These are phyloP conservation scores for Aselliscus stoliczkanus DNA, from an alignment of 2,797 vertebrate genomes.

Conservation along the genomic window DNA sequence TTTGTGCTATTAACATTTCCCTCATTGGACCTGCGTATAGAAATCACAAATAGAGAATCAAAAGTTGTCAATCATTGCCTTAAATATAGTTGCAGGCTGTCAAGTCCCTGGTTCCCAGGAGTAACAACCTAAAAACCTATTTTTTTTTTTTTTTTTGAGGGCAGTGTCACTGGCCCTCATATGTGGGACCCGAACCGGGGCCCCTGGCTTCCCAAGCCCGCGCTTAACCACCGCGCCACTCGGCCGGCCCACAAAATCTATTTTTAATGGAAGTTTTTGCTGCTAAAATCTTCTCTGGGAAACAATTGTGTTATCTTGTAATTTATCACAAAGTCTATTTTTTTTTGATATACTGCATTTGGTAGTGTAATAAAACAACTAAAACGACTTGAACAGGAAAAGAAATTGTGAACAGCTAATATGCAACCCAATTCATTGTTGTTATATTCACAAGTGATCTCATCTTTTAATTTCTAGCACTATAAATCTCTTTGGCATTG, in stretches of 20 bases:
- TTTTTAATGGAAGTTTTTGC: slow-evolving; percentile 40
- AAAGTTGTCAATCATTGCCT: slow-evolving; percentile 53
- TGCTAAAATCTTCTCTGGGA: slow-evolving; percentile 44
- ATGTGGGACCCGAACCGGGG: too few species aligned
- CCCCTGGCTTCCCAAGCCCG: too few species aligned
- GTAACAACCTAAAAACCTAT: too few species aligned
- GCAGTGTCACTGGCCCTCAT: too few species aligned
- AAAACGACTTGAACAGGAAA: background rate
- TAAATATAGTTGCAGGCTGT: slow-evolving; percentile 58
- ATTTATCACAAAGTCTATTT: slow-evolving; percentile 24
- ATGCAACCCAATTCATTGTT: background rate
- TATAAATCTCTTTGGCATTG: background rate
- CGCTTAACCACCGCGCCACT: too few species aligned
- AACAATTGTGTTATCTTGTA: slow-evolving; percentile 16
- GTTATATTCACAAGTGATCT: background rate
- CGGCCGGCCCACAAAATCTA: too few species aligned
- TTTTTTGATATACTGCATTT: background rate
- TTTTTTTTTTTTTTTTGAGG: too few species aligned
- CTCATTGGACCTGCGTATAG: background rate
- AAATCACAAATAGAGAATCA: slow-evolving; percentile 44
- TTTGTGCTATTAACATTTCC: slow-evolving; percentile 32
- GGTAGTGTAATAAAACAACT: background rate
- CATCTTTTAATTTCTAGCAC: background rate
- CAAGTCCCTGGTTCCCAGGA: background rate
- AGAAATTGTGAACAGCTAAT: background rate